These are phyloP conservation scores for Podocnemis expansa DNA, from an alignment of 2,113 vertebrate genomes.

Conservation along the genomic window DNA sequence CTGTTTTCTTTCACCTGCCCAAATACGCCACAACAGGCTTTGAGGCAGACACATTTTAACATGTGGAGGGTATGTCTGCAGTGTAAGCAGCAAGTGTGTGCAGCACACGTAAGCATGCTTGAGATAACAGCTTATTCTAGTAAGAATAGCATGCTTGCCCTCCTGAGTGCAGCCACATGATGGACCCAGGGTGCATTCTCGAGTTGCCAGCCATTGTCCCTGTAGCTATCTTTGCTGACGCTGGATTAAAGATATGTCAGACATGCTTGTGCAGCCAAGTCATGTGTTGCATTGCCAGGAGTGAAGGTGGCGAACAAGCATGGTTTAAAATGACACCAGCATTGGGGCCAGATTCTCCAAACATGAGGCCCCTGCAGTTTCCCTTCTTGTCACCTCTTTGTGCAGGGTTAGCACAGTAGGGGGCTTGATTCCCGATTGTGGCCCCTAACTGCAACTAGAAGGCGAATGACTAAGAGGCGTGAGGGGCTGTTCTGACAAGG, in stretches of 20 bases:
- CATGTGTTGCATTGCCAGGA: background rate
- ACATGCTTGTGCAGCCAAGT: background rate
- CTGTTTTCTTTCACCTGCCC: background rate
- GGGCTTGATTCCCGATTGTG: accelerated
- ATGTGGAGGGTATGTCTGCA: background rate
- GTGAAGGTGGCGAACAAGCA: background rate
- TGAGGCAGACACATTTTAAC: background rate
- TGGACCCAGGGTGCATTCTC: background rate
- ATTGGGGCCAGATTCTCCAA: background rate
- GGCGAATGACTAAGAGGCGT: background rate
- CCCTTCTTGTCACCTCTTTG: accelerated
- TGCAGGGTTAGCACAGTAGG: background rate
- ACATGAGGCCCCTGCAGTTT: accelerated
- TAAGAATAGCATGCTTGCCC: background rate
- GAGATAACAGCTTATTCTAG: background rate
- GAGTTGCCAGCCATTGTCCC: background rate
- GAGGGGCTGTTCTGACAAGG: too few species aligned
- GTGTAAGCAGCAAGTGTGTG: background rate
- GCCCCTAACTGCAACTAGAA: background rate
- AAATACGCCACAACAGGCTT: background rate
- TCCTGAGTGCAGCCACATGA: background rate
- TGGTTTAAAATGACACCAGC: background rate
- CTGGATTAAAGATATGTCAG: background rate
- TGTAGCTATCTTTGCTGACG: background rate
- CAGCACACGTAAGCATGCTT: background rate